phyloP scores from a whole-genome alignment of 2,888 invertebrate species.

The Aphrophora alni region DNA sequence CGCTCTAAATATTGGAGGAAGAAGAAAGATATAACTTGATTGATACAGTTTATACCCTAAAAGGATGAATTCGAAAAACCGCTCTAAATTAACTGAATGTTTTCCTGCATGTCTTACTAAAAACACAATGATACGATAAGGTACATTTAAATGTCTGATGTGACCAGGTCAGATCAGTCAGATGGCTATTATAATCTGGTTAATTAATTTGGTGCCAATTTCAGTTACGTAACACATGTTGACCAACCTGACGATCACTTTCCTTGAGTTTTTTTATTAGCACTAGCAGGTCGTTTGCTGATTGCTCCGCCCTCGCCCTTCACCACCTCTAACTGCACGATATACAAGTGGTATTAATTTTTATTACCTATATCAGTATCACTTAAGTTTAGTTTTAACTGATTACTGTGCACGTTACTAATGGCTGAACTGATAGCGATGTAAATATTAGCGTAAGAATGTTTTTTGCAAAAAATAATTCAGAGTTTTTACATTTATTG shows the following conservation, averaged over 20 bases:
- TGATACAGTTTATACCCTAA: too few species aligned
- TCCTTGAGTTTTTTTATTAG: not conserved
- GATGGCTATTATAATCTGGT: too few species aligned
- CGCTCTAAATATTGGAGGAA: too few species aligned
- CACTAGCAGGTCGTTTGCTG: not conserved
- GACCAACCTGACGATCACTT: not conserved
- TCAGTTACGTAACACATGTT: not conserved
- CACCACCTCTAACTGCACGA: not conserved
- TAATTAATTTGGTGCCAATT: not conserved
- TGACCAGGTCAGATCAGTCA: too few species aligned
- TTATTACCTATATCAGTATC: not conserved
- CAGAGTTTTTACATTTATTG: not conserved
- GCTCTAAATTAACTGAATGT: too few species aligned
- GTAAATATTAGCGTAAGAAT: not conserved
- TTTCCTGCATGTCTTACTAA: too few species aligned
- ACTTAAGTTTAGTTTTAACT: not conserved
- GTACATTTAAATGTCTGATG: too few species aligned
- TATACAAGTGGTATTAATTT: not conserved
- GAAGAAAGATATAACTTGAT: too few species aligned
- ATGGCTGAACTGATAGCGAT: not conserved
- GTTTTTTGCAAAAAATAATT: not conserved
- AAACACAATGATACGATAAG: too few species aligned
- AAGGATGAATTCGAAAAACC: too few species aligned
- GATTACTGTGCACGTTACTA: not conserved
- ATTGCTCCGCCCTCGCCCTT: not conserved